Evolutionary conservation across 2,888 invertebrate genomes (phyloP).

Genomic region (Marronus borbonicus): DNA sequence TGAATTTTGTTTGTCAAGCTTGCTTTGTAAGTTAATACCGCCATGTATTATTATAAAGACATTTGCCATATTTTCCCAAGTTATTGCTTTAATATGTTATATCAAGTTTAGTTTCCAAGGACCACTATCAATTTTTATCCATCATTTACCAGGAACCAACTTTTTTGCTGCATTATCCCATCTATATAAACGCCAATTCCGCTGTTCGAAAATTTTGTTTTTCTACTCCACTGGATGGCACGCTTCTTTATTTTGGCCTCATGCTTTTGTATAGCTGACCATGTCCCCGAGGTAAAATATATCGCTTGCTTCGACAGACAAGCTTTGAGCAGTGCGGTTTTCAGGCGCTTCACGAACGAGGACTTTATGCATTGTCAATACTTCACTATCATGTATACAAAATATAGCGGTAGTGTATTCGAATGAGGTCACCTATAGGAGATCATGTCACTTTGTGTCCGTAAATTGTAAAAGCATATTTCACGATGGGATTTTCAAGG

Average conservation of each 20-base stretch:
- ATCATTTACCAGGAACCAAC: not conserved
- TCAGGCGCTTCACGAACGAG: not conserved
- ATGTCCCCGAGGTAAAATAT: constrained; percentile 45
- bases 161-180: constrained; percentile 9
- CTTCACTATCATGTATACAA: constrained; percentile 8
- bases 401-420: constrained; percentile 14
- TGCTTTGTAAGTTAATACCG: too few species aligned
- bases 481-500: not conserved
- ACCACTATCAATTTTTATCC: not conserved
- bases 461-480: not conserved
- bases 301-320: constrained; percentile 30
- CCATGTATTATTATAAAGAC: too few species aligned
- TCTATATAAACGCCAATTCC: constrained; percentile 8
- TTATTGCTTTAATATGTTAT: too few species aligned
- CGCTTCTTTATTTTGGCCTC: constrained; percentile 34
- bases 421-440: not conserved
- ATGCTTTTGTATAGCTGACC: constrained; percentile 43
- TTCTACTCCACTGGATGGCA: constrained; percentile 26
- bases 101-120: not conserved
- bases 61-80: too few species aligned
- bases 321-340: constrained; percentile 37
- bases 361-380: constrained; percentile 45
- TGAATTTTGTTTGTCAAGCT: too few species aligned
- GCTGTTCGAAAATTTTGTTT: constrained; percentile 41
- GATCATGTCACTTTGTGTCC: constrained; percentile 18